phyloP scores from a whole-genome alignment of 2,888 invertebrate species.

The Acleris emargana region DNA sequence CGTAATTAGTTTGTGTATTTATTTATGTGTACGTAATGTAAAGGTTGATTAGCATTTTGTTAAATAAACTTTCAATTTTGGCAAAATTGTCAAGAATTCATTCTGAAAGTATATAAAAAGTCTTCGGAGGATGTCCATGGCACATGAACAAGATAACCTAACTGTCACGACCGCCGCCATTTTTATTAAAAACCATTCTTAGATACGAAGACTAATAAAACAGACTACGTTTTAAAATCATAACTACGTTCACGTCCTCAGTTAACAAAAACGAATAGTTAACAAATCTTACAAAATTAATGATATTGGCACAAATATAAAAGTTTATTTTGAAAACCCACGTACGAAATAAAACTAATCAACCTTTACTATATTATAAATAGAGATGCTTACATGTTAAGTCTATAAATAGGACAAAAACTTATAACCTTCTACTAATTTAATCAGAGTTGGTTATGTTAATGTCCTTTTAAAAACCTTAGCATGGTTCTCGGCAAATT shows the following conservation, averaged over 20 bases:
- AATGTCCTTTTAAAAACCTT: not conserved
- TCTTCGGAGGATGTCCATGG: no score
- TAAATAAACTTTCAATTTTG: not conserved
- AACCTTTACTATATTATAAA: constrained; percentile 25
- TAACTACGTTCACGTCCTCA: no score
- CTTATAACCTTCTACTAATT: not conserved
- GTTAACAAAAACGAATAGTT: no score
- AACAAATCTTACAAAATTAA: not conserved
- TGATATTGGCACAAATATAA: constrained; percentile 1
- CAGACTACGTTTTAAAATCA: no score
- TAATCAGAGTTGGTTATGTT: not conserved
- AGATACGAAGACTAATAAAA: no score
- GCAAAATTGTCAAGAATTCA: no score
- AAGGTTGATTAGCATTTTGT: constrained; percentile 23
- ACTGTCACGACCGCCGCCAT: no score
- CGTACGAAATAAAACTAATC: constrained; percentile 9
- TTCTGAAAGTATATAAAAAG: no score
- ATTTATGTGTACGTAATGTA: constrained; percentile 17
- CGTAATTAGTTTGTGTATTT: constrained; percentile 33
- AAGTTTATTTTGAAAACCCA: not conserved
- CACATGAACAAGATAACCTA: no score
- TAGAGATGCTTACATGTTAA: constrained; percentile 13
- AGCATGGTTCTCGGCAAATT: constrained; percentile 1
- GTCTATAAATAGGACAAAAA: not conserved
- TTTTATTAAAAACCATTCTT: no score